Conservation (phyloP, 2,797 vertebrate species). For the Chaenodraco wilsoni region DNA sequence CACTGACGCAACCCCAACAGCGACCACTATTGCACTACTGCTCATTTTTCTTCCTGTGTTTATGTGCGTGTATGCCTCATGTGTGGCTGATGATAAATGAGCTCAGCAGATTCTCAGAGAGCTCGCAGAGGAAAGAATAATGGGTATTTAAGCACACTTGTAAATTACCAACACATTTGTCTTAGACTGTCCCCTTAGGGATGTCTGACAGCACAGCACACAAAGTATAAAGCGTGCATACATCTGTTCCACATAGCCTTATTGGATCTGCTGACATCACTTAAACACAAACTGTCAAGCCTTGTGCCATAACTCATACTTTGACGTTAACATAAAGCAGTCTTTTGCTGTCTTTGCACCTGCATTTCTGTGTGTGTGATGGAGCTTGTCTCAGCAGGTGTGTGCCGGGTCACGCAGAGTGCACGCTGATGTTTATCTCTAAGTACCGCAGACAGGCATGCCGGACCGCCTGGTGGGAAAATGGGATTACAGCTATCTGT, state of each 20-base stretch:
- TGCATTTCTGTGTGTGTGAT: slow-evolving; percentile 51
- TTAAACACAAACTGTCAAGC: slow-evolving; percentile 76
- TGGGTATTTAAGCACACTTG: slow-evolving; percentile 84
- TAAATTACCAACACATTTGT: slow-evolving; percentile 84
- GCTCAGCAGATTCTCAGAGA: slow-evolving; percentile 71
- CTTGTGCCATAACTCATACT: slow-evolving; percentile 64
- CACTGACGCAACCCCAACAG: slow-evolving; percentile 50
- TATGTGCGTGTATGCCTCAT: slow-evolving; percentile 49
- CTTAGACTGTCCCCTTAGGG: slow-evolving; percentile 72
- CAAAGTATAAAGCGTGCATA: slow-evolving; percentile 75
- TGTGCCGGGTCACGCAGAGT: slow-evolving; percentile 72
- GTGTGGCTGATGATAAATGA: slow-evolving; percentile 78
- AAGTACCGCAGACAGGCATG: slow-evolving; percentile 66
- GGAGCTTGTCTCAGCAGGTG: slow-evolving; percentile 72
- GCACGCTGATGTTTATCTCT: slow-evolving; percentile 75
- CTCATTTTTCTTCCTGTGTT: slow-evolving; percentile 63
- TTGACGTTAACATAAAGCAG: slow-evolving; percentile 64
- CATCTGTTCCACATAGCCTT: slow-evolving; percentile 75
- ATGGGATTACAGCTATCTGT: slow-evolving; percentile 70
- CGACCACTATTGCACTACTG: slow-evolving; percentile 34
- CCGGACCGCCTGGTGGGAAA: slow-evolving; percentile 71
- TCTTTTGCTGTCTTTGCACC: slow-evolving; percentile 60
- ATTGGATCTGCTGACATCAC: slow-evolving; percentile 77
- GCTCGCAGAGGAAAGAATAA: slow-evolving; percentile 81
- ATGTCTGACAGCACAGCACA: slow-evolving; percentile 70